Evolutionary conservation across 1,140 invertebrate genomes (phyloP).

Genomic region (Samia ricini): DNA sequence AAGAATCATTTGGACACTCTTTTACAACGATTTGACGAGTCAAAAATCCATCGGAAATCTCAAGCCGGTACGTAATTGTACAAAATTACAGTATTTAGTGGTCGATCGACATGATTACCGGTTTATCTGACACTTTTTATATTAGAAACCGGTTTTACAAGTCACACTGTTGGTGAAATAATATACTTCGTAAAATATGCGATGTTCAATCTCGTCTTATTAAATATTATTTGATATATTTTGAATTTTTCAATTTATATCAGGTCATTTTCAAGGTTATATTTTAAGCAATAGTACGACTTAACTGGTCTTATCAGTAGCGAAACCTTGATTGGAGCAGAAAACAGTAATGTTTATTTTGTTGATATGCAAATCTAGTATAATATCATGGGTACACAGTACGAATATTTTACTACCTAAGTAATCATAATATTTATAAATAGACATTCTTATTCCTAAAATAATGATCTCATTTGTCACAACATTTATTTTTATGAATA

Average conservation of each 20-base stretch:
- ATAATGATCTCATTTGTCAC: not conserved
- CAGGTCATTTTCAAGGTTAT: not conserved
- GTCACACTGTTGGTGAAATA: not conserved
- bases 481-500: not conserved
- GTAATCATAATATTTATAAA: not conserved
- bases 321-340: not conserved
- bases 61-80: constrained; percentile 24
- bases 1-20: not conserved
- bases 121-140: constrained; percentile 22
- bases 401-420: not conserved
- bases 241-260: not conserved
- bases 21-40: constrained; percentile 16
- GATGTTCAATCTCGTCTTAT: not conserved
- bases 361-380: not conserved
- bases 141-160: constrained; percentile 15
- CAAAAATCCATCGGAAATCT: constrained; percentile 7
- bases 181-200: not conserved
- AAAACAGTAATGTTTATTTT: not conserved
- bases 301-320: not conserved
- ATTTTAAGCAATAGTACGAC: not conserved
- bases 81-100: constrained; percentile 29
- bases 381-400: not conserved
- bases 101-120: constrained; percentile 21
- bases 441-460: not conserved
- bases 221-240: not conserved